Base-by-base conservation (phyloP, 2,797 vertebrate species). In the Melanogrammus aeglefinus region DNA sequence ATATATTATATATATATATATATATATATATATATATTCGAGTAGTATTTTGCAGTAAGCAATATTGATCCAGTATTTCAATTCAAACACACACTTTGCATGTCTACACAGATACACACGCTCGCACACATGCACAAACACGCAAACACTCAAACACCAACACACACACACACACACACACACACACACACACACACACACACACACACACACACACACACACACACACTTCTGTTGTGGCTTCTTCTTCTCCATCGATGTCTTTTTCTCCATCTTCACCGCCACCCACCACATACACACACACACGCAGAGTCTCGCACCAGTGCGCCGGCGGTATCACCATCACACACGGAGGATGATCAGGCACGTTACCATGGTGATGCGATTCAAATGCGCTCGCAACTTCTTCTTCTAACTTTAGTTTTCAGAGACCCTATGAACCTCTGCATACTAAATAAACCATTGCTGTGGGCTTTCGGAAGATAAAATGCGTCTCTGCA, bases 271-370 rank as follows among this genome's bases (percentile, higher is more conserved):
- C 14, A 57, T 18, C 47, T 63, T 63, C n/a, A 10, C 21, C 75
- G 84, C 41, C 41, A 44, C 41, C 41, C 41, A 66, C 10, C 86
- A 44, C 86, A 90, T 4, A 63, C 57, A 24, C 8, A n/a, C 57
- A 7, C 9, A n/a, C 57, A 63, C 57, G n/a, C 21, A 21, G 7
- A n/a, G 57, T 63, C 57, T 63, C 24, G 21, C 57, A 4, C 57
- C n/a, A 24, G 6, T 63, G 6, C 24, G 21, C 2, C 1, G 10
- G 10, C n/a, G 4, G 21, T 24, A 24, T 24, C 57, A 24, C n/a
- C 57, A 24, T 24, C 57, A 24, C 57, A 24, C 57, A 10, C 2
- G 57, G 12, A 6, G n/a, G 12, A 6, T 24, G 21, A 63, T n/a
- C 57, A 24, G 57, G 21, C 21, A 3, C 7, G 70, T 72, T 72